Evolutionary conservation across 35 echinoderm and acorn worm species (phyloP).

Genomic region (Hemicentrotus pulcherrimus): DNA sequence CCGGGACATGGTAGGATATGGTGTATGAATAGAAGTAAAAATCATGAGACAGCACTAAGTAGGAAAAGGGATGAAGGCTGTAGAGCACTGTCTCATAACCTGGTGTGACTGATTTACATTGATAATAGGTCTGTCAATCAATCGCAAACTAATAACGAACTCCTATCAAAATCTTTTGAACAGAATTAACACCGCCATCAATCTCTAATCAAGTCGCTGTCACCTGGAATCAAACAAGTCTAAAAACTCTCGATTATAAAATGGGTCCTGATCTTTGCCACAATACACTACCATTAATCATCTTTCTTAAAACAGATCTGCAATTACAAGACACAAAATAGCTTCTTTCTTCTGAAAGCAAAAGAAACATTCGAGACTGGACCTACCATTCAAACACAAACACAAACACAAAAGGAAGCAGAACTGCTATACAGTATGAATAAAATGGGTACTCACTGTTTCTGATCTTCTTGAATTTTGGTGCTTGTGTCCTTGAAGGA

Average conservation of each 20-base stretch:
- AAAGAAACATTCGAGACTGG: not conserved
- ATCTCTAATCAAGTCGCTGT: not conserved
- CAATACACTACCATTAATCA: too few species aligned
- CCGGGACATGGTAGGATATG: not conserved
- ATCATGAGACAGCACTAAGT: not conserved
- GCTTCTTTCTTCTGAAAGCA: not conserved
- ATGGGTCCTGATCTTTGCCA: too few species aligned
- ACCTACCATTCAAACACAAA: not conserved
- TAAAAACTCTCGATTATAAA: too few species aligned
- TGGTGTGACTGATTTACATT: not conserved
- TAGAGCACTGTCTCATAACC: not conserved
- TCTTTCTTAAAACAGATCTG: too few species aligned
- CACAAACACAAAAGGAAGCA: not conserved
- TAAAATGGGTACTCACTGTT: conserved; percentile 74
- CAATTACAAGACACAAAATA: too few species aligned
- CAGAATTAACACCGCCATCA: not conserved
- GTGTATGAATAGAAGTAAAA: not conserved
- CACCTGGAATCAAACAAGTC: not conserved
- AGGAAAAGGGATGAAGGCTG: not conserved
- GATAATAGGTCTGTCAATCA: not conserved
- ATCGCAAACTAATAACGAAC: not conserved
- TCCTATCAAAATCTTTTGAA: not conserved
- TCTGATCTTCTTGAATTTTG: conserved; percentile 90
- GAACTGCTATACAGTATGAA: not conserved
- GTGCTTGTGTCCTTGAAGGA: conserved; percentile 56